Conservation (phyloP, 2,113 vertebrate genomes). For the Chinchilla lanigera region DNA sequence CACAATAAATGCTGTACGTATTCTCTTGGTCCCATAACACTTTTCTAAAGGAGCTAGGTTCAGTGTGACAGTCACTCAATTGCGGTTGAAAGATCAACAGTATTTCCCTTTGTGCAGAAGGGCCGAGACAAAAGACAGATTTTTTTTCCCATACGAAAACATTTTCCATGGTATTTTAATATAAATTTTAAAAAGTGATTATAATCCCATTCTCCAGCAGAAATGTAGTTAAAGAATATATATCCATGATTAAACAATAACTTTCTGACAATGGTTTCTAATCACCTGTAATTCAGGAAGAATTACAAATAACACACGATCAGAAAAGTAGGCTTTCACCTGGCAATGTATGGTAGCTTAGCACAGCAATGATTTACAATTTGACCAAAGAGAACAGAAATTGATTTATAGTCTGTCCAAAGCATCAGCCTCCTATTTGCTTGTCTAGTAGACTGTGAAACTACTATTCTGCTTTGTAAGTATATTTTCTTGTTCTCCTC, state of each 20-base stretch:
- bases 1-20: not conserved
- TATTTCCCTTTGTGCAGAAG: slow-evolving; percentile 13
- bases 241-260: not conserved
- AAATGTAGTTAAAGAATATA: slow-evolving; percentile 45
- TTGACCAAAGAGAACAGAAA: slow-evolving; percentile 79
- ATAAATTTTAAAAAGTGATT: not conserved
- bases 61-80: not conserved
- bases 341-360: slow-evolving; percentile 58
- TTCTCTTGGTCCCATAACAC: not conserved
- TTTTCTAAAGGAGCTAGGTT: not conserved
- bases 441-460: slow-evolving; percentile 81
- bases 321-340: slow-evolving; percentile 14
- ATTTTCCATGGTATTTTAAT: slow-evolving; percentile 19
- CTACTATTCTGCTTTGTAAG: slow-evolving; percentile 73
- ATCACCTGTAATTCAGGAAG: slow-evolving; percentile 34
- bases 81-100: not conserved
- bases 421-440: slow-evolving; percentile 73
- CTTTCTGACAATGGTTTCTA: slow-evolving; percentile 53
- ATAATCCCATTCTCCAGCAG: slow-evolving; percentile 34
- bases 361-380: slow-evolving; percentile 80
- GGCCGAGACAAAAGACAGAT: not conserved
- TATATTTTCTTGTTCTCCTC: slow-evolving; percentile 73
- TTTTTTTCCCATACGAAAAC: not conserved
- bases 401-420: slow-evolving; percentile 81
- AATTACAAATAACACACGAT: slow-evolving; percentile 52